These are phyloP conservation scores for Coregonus clupeaformis DNA, from an alignment of 2,113 vertebrate genomes.

Conservation along the genomic window DNA sequence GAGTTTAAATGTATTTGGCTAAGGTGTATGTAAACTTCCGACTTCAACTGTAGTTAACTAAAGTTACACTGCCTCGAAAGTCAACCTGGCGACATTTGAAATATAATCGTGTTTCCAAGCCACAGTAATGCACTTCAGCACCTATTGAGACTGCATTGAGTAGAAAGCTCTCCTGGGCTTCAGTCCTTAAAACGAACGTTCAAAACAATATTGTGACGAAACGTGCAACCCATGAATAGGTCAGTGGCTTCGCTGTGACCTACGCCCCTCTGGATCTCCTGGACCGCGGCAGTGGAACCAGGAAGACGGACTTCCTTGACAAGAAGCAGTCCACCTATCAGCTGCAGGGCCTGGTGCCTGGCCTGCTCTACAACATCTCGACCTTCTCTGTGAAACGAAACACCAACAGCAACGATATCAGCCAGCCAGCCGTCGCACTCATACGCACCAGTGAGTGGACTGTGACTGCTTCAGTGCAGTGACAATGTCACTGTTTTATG, in stretches of 20 bases:
- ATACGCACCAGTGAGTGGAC: slow-evolving; percentile 90
- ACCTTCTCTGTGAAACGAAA: slow-evolving; percentile 93
- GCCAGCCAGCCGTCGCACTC: slow-evolving; percentile 83
- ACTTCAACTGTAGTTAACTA: too few species aligned
- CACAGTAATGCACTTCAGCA: not conserved
- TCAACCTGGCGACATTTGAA: too few species aligned
- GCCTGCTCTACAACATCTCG: slow-evolving; percentile 94
- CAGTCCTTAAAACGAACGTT: too few species aligned
- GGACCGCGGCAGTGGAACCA: slow-evolving; percentile 61
- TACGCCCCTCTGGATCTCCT: slow-evolving; percentile 79
- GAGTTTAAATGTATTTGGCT: too few species aligned
- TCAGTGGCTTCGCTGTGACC: slow-evolving; percentile 91
- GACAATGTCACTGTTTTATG: not conserved
- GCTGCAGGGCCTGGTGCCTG: slow-evolving; percentile 84
- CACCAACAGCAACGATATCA: slow-evolving; percentile 91
- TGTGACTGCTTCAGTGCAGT: not conserved
- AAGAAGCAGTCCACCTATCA: slow-evolving; percentile 82
- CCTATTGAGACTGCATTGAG: too few species aligned
- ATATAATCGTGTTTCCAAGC: too few species aligned
- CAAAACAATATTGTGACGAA: too few species aligned
- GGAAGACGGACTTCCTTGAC: slow-evolving; percentile 90
- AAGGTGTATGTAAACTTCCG: too few species aligned
- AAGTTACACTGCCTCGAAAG: too few species aligned
- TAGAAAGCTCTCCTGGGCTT: too few species aligned
- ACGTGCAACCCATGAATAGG: slow-evolving; percentile 33